These are phyloP conservation scores for Tokudaia muenninki DNA, from an alignment of 2,797 vertebrate genomes.

Conservation along the genomic window DNA sequence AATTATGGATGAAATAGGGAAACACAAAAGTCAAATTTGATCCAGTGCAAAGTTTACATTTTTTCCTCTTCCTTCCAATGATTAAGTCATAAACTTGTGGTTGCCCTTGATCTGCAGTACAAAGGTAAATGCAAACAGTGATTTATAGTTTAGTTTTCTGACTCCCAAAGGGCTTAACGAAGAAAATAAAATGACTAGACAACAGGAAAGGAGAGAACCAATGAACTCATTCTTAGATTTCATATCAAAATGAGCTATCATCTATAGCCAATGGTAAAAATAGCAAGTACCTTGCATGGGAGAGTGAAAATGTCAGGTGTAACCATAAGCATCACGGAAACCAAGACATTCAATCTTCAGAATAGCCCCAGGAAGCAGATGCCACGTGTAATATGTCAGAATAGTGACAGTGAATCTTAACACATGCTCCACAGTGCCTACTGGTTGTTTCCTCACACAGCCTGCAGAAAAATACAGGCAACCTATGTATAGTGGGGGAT, in stretches of 20 bases:
- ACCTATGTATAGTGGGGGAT: too few species aligned
- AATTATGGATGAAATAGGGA: not conserved
- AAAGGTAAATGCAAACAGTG: not conserved
- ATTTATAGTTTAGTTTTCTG: not conserved
- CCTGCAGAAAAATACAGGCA: not conserved
- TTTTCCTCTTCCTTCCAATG: not conserved
- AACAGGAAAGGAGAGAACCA: not conserved
- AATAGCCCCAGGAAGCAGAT: not conserved
- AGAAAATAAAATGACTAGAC: not conserved
- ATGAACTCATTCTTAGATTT: not conserved
- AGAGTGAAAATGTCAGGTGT: not conserved
- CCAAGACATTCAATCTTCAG: constrained; percentile 6
- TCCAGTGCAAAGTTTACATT: not conserved
- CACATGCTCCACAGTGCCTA: not conserved
- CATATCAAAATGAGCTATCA: not conserved
- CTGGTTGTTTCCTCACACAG: not conserved
- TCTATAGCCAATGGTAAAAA: not conserved
- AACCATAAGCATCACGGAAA: not conserved
- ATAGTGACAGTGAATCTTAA: not conserved
- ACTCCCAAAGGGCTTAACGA: not conserved
- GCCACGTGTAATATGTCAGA: not conserved
- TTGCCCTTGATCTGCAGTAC: not conserved
- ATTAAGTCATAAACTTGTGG: not conserved
- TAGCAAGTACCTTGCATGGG: not conserved
- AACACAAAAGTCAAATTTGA: not conserved